These are phyloP conservation scores for Hyperoodon ampullatus DNA, from an alignment of 2,113 vertebrate species.

Conservation along the genomic window DNA sequence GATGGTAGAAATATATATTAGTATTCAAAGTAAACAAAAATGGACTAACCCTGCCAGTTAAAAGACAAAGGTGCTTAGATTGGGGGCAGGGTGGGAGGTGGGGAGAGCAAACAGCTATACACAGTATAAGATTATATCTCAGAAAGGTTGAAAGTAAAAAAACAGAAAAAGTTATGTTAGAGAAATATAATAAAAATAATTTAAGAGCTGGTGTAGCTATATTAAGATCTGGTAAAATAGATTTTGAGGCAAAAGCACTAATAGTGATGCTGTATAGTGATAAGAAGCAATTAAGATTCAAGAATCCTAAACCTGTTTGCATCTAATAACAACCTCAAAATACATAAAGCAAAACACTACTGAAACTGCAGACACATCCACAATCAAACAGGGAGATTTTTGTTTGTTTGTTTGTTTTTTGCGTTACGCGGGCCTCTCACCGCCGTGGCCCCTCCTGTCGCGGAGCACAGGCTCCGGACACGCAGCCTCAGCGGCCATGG, in stretches of 20 bases:
- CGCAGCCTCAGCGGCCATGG: too few relatives aligned
- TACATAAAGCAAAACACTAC: background rate
- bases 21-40: background rate
- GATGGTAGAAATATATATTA: background rate
- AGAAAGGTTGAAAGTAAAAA: background rate
- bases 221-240: background rate
- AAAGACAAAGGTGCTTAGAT: background rate
- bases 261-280: background rate
- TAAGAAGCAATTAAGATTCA: background rate
- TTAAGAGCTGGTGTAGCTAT: background rate
- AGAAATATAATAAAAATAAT: constrained; percentile 19
- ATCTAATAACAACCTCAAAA: background rate
- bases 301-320: background rate
- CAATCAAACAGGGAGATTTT: background rate
- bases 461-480: too few relatives aligned
- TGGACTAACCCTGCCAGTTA: background rate
- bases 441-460: too few relatives aligned
- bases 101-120: background rate
- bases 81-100: background rate
- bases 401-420: too few relatives aligned
- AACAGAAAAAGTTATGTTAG: background rate
- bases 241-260: background rate
- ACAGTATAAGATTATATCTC: background rate
- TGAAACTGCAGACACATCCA: background rate
- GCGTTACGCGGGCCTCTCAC: too few relatives aligned